These are phyloP conservation scores for Mesitornis unicolor DNA, from an alignment of 2,113 vertebrate genomes.

Conservation along the genomic window DNA sequence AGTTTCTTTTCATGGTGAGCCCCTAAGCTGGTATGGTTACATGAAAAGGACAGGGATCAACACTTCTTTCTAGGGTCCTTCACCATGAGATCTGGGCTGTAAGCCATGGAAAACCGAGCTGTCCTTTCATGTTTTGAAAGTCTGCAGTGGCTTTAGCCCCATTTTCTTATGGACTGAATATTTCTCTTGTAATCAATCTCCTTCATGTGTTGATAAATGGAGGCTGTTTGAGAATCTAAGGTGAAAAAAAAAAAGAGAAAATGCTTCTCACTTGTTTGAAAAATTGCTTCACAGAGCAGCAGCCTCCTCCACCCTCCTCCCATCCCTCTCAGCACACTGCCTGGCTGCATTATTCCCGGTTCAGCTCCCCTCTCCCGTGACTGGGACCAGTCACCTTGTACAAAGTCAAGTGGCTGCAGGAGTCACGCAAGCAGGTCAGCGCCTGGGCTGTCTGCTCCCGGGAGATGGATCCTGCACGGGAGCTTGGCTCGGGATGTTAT, in stretches of 20 bases:
- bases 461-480: neutral
- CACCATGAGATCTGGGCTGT: neutral
- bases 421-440: neutral
- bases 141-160: neutral
- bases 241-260: neutral
- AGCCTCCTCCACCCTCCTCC: neutral
- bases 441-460: neutral
- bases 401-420: neutral
- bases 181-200: slow-evolving; percentile 11
- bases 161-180: neutral
- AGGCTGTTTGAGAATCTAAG: neutral
- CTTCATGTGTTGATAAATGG: neutral
- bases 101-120: neutral
- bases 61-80: neutral
- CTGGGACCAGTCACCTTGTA: neutral
- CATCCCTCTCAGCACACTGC: neutral
- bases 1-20: neutral
- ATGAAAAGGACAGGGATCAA: neutral
- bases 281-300: slow-evolving; percentile 28
- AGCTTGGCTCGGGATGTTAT: neutral
- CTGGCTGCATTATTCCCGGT: neutral
- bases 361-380: neutral
- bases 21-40: neutral
- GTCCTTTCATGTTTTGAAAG: neutral
- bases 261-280: slow-evolving; percentile 6